A percentile compares a stretch with the other conserved stretches of the same genome.
phyloP scores from a whole-genome alignment of 2,113 vertebrate species.

The Labeo rohita region DNA sequence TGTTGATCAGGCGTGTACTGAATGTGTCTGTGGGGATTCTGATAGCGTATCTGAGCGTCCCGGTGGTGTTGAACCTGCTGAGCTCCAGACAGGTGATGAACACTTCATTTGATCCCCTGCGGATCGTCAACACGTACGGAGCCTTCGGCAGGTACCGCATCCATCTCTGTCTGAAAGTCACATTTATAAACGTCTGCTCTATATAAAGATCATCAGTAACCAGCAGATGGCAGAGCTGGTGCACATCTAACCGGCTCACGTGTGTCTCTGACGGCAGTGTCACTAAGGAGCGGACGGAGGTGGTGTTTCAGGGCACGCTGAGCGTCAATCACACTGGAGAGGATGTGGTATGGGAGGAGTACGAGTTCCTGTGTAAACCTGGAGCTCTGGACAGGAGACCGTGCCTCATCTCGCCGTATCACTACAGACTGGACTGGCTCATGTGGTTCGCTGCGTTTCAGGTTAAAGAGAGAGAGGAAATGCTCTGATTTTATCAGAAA shows the following conservation, averaged over 20 bases:
- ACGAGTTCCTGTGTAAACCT: conserved; percentile 93
- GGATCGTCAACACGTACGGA: conserved; percentile 97
- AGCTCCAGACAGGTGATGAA: conserved; percentile 93
- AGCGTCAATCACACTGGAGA: conserved; percentile 82
- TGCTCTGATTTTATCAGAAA: background rate
- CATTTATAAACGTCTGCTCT: background rate
- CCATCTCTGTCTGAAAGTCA: background rate
- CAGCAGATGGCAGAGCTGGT: background rate
- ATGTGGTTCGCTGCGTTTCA: conserved; percentile 99
- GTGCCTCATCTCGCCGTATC: conserved; percentile 89
- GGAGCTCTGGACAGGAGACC: conserved; percentile 81
- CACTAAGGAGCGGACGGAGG: conserved; percentile 92
- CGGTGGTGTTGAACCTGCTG: conserved; percentile 88
- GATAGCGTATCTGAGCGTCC: conserved; percentile 87
- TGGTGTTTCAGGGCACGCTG: conserved; percentile 89
- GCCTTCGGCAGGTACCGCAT: conserved; percentile 89
- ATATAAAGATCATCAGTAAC: background rate
- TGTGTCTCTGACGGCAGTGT: conserved; percentile 74
- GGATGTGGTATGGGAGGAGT: conserved; percentile 87
- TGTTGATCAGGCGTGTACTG: conserved; percentile 74
- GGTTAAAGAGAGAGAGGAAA: conserved; percentile 67
- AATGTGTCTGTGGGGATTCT: conserved; percentile 84
- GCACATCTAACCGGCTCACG: background rate
- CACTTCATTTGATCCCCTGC: conserved; percentile 87
- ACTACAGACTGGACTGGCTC: conserved; percentile 96